Percentiles rank a stretch among this genome's conserved stretches.
These are phyloP conservation scores for Hypsibius dujardini DNA, from an alignment of 1,140 invertebrate genomes.

Conservation along the genomic window DNA sequence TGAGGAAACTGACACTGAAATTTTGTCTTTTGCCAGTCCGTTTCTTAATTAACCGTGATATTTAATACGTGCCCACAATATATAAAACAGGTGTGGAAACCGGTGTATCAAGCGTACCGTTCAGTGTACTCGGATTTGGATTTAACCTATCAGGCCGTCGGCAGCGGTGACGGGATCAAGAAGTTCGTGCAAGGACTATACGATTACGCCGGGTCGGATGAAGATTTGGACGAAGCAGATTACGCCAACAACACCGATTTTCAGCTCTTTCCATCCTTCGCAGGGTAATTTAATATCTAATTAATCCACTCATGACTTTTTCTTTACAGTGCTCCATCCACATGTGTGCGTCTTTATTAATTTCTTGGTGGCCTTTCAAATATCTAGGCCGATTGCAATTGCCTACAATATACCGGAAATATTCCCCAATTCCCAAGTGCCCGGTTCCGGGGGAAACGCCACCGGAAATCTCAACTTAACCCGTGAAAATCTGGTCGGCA, in stretches of 20 bases:
- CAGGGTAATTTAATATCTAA: not conserved
- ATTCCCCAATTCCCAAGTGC: no score
- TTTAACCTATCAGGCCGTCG: not conserved
- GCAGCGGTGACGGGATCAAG: not conserved
- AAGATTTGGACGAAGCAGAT: not conserved
- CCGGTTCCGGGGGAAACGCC: no score
- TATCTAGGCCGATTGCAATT: no score
- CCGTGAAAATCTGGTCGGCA: constrained; percentile 21
- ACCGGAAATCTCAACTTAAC: constrained; percentile 19
- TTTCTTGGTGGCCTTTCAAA: no score
- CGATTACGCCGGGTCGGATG: not conserved
- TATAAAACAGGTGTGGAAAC: not conserved
- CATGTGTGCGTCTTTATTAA: no score
- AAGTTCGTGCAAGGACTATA: not conserved
- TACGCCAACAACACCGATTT: not conserved
- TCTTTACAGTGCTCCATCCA: no score
- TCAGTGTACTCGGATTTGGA: not conserved
- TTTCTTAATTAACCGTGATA: no score
- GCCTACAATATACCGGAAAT: no score
- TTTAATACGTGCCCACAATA: no score
- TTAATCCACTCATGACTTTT: no score
- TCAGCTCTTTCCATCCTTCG: not conserved
- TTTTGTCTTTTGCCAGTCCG: no score
- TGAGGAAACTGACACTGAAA: no score
- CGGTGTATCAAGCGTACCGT: not conserved